Evolutionary conservation across 2,888 invertebrate species (phyloP).

Genomic region (Xylocampa areola): DNA sequence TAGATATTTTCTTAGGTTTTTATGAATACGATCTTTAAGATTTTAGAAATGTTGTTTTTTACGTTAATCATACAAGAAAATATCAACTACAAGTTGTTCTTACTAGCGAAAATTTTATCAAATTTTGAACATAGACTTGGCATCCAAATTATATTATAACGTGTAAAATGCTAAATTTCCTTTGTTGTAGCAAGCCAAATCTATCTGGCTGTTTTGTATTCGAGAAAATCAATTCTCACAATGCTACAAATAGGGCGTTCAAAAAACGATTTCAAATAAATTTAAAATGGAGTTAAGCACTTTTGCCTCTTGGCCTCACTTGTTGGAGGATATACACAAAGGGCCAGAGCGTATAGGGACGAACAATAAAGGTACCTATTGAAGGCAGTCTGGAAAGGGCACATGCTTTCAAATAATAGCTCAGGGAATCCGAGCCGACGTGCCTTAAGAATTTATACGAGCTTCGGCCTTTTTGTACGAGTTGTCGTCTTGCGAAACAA

Average conservation of each 20-base stretch:
- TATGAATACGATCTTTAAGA: constrained; percentile 16
- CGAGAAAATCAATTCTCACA: constrained; percentile 5
- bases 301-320: constrained; percentile 52
- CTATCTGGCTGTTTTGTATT: neutral
- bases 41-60: no score
- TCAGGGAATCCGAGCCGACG: constrained; percentile 72
- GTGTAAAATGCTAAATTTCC: no score
- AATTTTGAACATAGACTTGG: no score
- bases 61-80: no score
- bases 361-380: constrained; percentile 78
- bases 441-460: constrained; percentile 72
- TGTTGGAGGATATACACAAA: constrained; percentile 69
- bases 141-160: no score
- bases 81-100: no score
- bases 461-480: constrained; percentile 67
- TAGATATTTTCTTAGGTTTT: constrained; percentile 33
- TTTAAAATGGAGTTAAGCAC: constrained; percentile 47
- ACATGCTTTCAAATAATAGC: constrained; percentile 78
- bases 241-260: constrained; percentile 16
- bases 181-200: no score
- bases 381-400: constrained; percentile 75
- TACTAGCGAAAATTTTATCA: no score
- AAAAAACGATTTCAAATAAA: constrained; percentile 38
- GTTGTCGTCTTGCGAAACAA: constrained; percentile 71
- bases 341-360: constrained; percentile 66